Evolutionary conservation across 92 coral and sea anemone genomes (phyloP), one percentile per base, ranked within the genome.

Genomic region (Porites cylindrica): DNA sequence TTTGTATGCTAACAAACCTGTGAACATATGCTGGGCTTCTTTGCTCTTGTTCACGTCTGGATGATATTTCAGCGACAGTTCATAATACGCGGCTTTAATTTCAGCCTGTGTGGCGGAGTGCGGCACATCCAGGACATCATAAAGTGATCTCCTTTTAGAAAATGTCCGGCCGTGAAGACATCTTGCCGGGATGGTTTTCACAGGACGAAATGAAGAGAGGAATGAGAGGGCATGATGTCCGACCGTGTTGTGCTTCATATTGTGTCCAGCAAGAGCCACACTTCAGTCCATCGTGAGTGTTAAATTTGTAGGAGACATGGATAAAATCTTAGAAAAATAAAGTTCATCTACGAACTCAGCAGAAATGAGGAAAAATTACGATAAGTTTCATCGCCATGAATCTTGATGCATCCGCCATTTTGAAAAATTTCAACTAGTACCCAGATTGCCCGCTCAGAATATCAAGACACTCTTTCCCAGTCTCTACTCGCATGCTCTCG

Each of bases 71-170:
- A 95, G 50, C 24, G 99, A 96, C 71, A 95, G 73, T 43, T 95
- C 98, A 84, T 95, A 96, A 26, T 95, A 96, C 7, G 96, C 95
- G 51, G 83, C 75, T 85, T 93, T 96, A 80, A 96, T 95, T 54
- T 96, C 98, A 56, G 76, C 84, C 67, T 95, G 99, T 51, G 99
- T 95, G 1, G 99, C 99, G 43, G 94, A 89, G 26, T 98, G 96
- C 14, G 93, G 88, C n/a, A 96, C 92, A n/a, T 92, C 96, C 61
- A 96, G 32, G 7, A 88, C 80, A 47, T 95, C 98, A 75, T 96
- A 95, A 58, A 93, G 88, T 2, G 94, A 82, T 32, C 60, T 89
- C 5, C 66, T 72, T 71, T 79, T 84, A 7, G 62, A 58, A 4
- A 51, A 24, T 4, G 63, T 26, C 7, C 83, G 89, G 66, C 50